These are phyloP conservation scores for Micromys minutus DNA, from an alignment of 2,113 vertebrate species.

Conservation along the genomic window DNA sequence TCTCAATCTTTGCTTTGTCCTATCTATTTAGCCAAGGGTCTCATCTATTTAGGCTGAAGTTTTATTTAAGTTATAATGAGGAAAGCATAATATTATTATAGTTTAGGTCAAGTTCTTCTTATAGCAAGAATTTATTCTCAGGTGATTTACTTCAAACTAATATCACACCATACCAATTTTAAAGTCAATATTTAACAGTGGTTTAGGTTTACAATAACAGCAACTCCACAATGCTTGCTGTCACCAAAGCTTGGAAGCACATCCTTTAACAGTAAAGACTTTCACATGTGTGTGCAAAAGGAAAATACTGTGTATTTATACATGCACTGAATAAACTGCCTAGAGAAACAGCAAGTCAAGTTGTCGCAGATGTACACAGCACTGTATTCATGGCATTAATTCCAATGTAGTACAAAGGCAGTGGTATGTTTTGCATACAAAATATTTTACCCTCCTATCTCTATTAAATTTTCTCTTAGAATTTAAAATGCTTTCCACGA, in stretches of 20 bases:
- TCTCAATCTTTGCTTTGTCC: neutral
- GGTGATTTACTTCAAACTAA: neutral
- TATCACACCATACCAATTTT: neutral
- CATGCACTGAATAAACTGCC: neutral
- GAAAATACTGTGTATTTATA: neutral
- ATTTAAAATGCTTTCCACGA: neutral
- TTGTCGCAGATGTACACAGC: no score
- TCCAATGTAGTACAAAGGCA: neutral
- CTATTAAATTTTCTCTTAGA: neutral
- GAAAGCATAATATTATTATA: neutral
- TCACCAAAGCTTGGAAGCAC: neutral
- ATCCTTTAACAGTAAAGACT: neutral
- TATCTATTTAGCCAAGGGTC: neutral
- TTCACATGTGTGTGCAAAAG: neutral
- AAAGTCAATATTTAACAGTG: neutral
- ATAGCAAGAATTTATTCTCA: neutral
- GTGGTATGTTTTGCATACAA: neutral
- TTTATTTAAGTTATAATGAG: neutral
- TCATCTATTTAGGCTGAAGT: neutral
- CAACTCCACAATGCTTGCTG: neutral
- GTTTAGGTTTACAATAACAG: neutral
- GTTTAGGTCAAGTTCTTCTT: neutral
- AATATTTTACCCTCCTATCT: neutral
- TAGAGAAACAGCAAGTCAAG: neutral
- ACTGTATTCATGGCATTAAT: neutral